These are phyloP conservation scores for Conops quadrifasciatus DNA, from an alignment of 2,888 invertebrate genomes.

Conservation along the genomic window DNA sequence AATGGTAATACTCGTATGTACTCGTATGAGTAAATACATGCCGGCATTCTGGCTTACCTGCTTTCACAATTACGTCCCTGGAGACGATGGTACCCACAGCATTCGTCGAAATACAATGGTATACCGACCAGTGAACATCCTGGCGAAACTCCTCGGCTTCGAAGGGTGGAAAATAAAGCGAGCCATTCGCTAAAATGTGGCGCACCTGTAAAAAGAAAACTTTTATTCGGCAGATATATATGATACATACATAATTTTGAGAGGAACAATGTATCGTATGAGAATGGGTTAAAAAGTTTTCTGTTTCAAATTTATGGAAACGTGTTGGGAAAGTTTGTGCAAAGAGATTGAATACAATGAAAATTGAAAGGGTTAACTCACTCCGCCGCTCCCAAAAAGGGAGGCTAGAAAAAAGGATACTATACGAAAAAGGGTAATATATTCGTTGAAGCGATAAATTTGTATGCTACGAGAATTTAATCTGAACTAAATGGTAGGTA, in stretches of 20 bases:
- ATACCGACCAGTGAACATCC: slow-evolving; percentile 69
- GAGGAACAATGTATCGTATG: not conserved
- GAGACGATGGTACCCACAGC: slow-evolving; percentile 68
- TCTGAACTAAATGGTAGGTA: too few relatives aligned
- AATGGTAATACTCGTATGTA: too few relatives aligned
- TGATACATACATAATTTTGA: not conserved
- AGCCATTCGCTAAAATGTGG: slow-evolving; percentile 68
- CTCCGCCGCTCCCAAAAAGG: not conserved
- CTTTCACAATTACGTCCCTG: slow-evolving; percentile 68
- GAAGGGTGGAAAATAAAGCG: slow-evolving; percentile 69
- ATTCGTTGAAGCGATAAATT: not conserved
- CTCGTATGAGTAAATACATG: too few relatives aligned
- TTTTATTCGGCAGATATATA: not conserved
- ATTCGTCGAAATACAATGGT: slow-evolving; percentile 68
- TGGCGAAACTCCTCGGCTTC: slow-evolving; percentile 69
- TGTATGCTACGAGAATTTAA: not conserved
- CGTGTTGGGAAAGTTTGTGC: not conserved
- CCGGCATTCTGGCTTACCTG: slow-evolving; percentile 66
- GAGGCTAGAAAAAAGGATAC: not conserved
- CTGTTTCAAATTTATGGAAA: not conserved
- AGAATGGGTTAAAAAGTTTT: too few relatives aligned
- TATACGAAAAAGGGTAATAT: not conserved
- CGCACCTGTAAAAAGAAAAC: slow-evolving; percentile 59
- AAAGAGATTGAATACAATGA: not conserved
- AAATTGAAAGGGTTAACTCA: not conserved